Evolutionary conservation across 2,797 vertebrate genomes (phyloP).

Genomic region (Eptatretus atami): DNA sequence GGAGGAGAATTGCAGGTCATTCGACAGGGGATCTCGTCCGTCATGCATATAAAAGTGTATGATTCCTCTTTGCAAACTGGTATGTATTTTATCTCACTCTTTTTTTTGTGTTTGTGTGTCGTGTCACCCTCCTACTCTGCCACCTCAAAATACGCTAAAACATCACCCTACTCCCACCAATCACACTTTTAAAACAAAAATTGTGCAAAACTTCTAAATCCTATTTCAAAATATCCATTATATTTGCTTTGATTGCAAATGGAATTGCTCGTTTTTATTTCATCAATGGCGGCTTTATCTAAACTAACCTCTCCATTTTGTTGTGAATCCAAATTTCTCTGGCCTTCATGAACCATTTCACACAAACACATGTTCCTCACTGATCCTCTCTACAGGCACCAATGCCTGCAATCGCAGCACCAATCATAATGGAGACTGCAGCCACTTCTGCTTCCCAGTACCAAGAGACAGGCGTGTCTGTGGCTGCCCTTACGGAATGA

Average conservation of each 20-base stretch:
- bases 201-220: no score
- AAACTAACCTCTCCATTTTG: no score
- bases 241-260: no score
- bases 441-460: conserved; percentile 79
- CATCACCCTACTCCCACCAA: no score
- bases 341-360: no score
- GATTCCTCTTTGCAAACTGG: conserved; percentile 49
- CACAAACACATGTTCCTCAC: no score
- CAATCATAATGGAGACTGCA: conserved; percentile 85
- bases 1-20: conserved; percentile 51
- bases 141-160: no score
- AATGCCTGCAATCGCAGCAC: conserved; percentile 40
- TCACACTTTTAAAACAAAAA: no score
- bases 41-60: conserved; percentile 77
- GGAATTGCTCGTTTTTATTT: no score
- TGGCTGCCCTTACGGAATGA: conserved; percentile 89
- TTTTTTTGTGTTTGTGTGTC: background rate
- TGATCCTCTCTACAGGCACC: conserved; percentile 16
- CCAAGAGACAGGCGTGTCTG: conserved; percentile 59
- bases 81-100: conserved; percentile 15
- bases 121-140: background rate
- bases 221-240: no score
- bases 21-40: conserved; percentile 42
- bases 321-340: no score
- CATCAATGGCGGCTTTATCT: no score